Base-by-base conservation (phyloP, 2,797 vertebrate species). In the Sebastes melanostomus region DNA sequence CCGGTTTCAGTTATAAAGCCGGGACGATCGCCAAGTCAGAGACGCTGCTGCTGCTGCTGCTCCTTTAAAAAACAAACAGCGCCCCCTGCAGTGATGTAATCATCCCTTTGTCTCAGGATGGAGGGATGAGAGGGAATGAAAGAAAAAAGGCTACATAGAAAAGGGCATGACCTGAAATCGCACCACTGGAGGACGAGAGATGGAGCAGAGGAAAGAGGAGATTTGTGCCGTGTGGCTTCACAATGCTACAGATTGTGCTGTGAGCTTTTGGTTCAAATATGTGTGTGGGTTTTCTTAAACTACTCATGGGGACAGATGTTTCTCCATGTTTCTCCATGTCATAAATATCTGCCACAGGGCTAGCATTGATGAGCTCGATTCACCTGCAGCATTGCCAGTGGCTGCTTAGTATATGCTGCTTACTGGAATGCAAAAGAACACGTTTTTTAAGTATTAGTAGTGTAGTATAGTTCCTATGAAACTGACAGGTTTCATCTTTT, bases 101-200 rank as follows among this genome's bases (percentile, higher is more conserved):
- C 83, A 78, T 81, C 59, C 76, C 73, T 90, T 90, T 92, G 88
- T 92, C 78, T 87, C 25, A 62, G 72, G 74, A 86, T 55, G 70
- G 75, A 82, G 80, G 55, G 72, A 89, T 73, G 66, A 78, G 46
- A 77, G 70, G 70, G 61, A 34, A 81, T 60, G 55, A 77, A 82
- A 79, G 73, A 82, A 74, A 84, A 79, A n/a, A 70, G 59, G 60
- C 72, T 66, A 63, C 25, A 82, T 12, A 73, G 65, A 76, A 78
- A 61, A 76, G 27, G 66, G 60, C 30, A 13, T 22, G 62, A 13
- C 72, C 73, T 76, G 72, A 70, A 82, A 88, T 86, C 69, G 81
- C 65, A 85, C n/a, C 36, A 6, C 6, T 14, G 24, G 24, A 50
- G 61, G 70, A 78, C 25, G 38, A 66, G 12, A 22, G 42, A 70